Evolutionary conservation across 2,113 vertebrate genomes (phyloP).

Genomic region (Typhlomys cinereus): DNA sequence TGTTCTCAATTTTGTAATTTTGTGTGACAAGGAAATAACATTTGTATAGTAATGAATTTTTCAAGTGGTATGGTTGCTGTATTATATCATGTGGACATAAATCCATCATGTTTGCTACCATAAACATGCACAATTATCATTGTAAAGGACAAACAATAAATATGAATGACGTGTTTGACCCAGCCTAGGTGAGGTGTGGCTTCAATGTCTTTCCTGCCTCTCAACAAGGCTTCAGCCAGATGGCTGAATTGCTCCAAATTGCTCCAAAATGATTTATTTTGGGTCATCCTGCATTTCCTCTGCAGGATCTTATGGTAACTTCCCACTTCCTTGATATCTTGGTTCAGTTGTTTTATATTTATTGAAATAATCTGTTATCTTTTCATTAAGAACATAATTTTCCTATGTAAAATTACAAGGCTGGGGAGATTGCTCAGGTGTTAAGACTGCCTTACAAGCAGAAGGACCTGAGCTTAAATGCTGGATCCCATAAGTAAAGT

Average conservation of each 20-base stretch:
- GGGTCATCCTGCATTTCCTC: background rate
- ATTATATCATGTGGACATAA: no score
- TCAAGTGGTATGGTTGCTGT: no score
- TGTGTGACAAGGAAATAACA: no score
- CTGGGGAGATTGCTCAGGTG: no score
- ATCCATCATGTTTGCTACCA: no score
- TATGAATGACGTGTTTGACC: no score
- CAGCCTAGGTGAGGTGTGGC: fast-evolving
- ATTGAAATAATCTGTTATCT: background rate
- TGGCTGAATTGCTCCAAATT: background rate
- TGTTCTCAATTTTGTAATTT: no score
- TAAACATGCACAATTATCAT: no score
- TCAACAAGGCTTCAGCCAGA: background rate
- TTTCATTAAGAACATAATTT: background rate
- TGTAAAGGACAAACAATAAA: background rate
- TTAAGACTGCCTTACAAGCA: no score
- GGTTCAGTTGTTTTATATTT: background rate
- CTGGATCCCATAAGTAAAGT: no score
- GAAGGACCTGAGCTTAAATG: no score
- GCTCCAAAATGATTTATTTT: background rate
- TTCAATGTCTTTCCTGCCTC: background rate
- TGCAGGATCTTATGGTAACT: background rate
- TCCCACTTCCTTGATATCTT: background rate
- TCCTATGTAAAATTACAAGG: background rate
- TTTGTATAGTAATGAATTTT: no score